A percentile compares a stretch with the other conserved stretches of the same genome.
phyloP scores from a whole-genome alignment of 2,888 invertebrate species.

The Drosophila algonquin region DNA sequence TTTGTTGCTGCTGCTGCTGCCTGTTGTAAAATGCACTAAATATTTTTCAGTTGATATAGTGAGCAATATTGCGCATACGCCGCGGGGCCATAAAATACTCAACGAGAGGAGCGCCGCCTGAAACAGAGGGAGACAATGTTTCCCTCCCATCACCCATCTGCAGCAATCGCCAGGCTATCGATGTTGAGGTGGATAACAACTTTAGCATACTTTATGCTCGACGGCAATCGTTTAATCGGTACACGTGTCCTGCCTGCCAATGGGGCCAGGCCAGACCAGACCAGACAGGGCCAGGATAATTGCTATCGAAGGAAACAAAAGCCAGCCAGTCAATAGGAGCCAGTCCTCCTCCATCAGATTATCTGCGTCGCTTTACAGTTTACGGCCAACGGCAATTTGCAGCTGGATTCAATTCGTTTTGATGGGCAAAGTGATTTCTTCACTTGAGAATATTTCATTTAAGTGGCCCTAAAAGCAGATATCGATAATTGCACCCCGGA shows the following conservation, averaged over 20 bases:
- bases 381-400: slow-evolving; percentile 19
- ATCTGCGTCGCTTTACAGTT: slow-evolving; percentile 27
- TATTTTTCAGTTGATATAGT: slow-evolving; percentile 52
- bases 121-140: background rate
- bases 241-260: slow-evolving; percentile 51
- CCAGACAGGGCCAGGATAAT: slow-evolving; percentile 32
- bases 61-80: slow-evolving; percentile 67
- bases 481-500: slow-evolving; percentile 34
- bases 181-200: slow-evolving; percentile 42
- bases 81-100: slow-evolving; percentile 53
- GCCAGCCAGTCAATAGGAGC: background rate
- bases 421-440: slow-evolving; percentile 35
- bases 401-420: slow-evolving; percentile 36
- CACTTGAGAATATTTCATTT: slow-evolving; percentile 41
- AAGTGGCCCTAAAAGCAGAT: slow-evolving; percentile 42
- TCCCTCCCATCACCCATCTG: background rate
- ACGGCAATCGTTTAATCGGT: slow-evolving; percentile 56
- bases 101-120: slow-evolving; percentile 27
- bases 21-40: slow-evolving; percentile 37
- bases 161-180: slow-evolving; percentile 6
- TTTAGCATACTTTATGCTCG: slow-evolving; percentile 54
- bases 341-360: slow-evolving; percentile 23
- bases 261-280: background rate
- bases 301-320: slow-evolving; percentile 30
- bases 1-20: slow-evolving; percentile 34